These are phyloP conservation scores for Vanessa atalanta DNA, from an alignment of 1,140 invertebrate genomes.

Conservation along the genomic window DNA sequence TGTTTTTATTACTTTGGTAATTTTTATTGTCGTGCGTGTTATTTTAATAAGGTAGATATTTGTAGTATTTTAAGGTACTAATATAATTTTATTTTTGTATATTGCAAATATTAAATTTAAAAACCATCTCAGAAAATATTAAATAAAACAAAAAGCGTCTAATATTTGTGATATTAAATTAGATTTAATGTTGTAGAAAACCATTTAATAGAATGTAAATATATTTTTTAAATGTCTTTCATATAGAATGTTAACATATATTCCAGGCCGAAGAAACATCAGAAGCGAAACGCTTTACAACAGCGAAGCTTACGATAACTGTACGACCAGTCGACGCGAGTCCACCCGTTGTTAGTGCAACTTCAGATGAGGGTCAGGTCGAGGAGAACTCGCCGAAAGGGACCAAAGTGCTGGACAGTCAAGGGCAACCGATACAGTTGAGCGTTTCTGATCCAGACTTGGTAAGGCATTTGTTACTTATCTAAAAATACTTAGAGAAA, in stretches of 20 bases:
- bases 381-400: slow-evolving; percentile 93
- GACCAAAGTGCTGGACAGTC: slow-evolving; percentile 87
- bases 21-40: not conserved
- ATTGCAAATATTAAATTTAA: no score
- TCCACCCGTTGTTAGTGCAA: slow-evolving; percentile 88
- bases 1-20: not conserved
- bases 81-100: no score
- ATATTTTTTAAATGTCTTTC: no score
- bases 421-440: slow-evolving; percentile 85
- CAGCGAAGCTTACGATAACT: slow-evolving; percentile 89
- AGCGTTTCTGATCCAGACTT: slow-evolving; percentile 91
- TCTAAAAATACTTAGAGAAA: not conserved
- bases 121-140: no score
- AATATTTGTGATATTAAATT: no score
- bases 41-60: not conserved
- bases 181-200: no score
- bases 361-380: slow-evolving; percentile 88
- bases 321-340: slow-evolving; percentile 92
- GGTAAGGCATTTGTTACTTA: slow-evolving; percentile 73
- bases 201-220: no score
- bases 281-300: slow-evolving; percentile 88
- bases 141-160: no score
- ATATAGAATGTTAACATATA: no score
- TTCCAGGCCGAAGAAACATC: slow-evolving; percentile 89
- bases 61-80: no score